Evolutionary conservation across 2,797 vertebrate genomes (phyloP), one percentile per base, ranked within the genome.

Genomic region (Melanotaenia boesemani): DNA sequence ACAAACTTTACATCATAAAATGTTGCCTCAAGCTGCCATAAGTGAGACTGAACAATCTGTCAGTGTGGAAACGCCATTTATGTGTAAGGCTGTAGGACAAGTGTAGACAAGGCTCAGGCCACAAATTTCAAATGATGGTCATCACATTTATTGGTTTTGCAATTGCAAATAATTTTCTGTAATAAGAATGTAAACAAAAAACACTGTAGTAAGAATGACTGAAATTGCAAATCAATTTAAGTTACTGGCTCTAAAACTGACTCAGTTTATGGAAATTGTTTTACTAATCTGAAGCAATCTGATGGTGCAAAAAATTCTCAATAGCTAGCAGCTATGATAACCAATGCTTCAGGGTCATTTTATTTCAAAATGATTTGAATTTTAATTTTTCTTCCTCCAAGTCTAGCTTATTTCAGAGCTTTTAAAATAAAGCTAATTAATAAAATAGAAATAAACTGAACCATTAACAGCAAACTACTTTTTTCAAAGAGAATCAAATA

Each of bases 1-100:
- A 59, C 57, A 74, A 70, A 70, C 6, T 60, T 68, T 13, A 34
- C 11, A 65, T 79, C 30, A 72, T 56, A 67, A 55, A 65, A 79
- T 57, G 70, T 61, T 63, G 65, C 30, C 30, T 48, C 24, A 67
- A 70, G 64, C 75, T 70, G 36, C 6, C 20, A 62, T 62, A 41
- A 66, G 13, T 16, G 20, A 73, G 37, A 26, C 24, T 18, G 1
- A 59, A 68, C 15, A 70, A 46, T 59, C 26, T 70, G 59, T 54
- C 44, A 74, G 36, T n/a, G n/a, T 54, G 11, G 20, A 63, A 59
- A 52, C 39, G 37, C 41, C 1, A 63, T 63, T 50, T 61, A 5
- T 30, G 16, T 36, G 6, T 11, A 63, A 26, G 10, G 22, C 13
- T 67, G 22, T 7, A 50, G 12, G 30, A 46, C 11, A 16, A 11